These are phyloP conservation scores for Heliconius eleuchia DNA, from an alignment of 1,140 invertebrate genomes.

Conservation along the genomic window DNA sequence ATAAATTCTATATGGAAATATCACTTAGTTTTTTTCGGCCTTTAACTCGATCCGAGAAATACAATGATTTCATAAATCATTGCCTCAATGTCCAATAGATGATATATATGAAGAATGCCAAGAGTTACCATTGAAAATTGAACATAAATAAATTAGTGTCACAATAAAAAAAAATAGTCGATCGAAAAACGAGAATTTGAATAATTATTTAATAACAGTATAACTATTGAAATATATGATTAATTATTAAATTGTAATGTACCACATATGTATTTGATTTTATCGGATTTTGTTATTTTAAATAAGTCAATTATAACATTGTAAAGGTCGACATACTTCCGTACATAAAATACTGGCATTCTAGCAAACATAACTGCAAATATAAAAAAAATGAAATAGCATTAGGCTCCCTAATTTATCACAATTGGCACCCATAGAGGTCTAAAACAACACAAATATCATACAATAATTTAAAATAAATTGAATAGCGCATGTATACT, in stretches of 20 bases:
- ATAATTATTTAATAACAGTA: neutral
- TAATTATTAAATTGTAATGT: neutral
- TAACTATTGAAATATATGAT: too few species aligned
- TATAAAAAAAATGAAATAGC: conserved; percentile 54
- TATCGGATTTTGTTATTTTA: too few species aligned
- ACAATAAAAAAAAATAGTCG: neutral
- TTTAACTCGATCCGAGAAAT: too few species aligned
- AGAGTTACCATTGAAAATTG: neutral
- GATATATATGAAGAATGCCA: too few species aligned
- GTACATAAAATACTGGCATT: conserved; percentile 42
- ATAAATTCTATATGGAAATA: too few species aligned
- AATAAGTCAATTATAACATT: neutral
- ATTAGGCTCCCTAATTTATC: conserved; percentile 78
- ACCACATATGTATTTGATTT: neutral
- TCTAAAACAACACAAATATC: conserved; percentile 61
- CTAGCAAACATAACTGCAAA: conserved; percentile 52
- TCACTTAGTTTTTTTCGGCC: too few species aligned
- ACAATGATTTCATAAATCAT: too few species aligned
- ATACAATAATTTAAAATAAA: conserved; percentile 72
- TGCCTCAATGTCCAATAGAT: too few species aligned
- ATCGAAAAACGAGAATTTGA: neutral
- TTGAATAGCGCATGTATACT: conserved; percentile 4
- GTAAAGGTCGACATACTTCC: neutral
- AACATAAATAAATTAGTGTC: neutral
- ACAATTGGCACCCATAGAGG: conserved; percentile 77